Evolutionary conservation across 2,888 invertebrate genomes (phyloP).

Genomic region (Desoria tigrina): DNA sequence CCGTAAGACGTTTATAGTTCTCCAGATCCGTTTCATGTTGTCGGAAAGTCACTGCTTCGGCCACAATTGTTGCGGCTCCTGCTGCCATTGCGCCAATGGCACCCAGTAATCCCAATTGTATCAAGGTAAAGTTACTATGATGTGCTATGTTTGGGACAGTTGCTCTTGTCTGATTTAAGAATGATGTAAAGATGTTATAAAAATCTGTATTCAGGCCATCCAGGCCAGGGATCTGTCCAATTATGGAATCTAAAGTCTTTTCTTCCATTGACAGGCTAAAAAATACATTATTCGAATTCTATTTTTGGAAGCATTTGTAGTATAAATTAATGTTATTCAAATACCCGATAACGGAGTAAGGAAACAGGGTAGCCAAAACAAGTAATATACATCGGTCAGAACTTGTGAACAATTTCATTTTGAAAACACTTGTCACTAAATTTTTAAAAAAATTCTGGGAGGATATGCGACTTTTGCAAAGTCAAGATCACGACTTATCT

Average conservation of each 20-base stretch:
- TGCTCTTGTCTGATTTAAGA: constrained; percentile 28
- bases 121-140: constrained; percentile 44
- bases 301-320: too few species aligned
- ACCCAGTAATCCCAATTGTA: constrained; percentile 39
- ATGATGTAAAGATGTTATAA: constrained; percentile 29
- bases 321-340: too few species aligned
- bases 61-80: constrained; percentile 31
- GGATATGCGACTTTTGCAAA: too few species aligned
- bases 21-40: constrained; percentile 28
- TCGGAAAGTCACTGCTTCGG: constrained; percentile 37
- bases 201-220: constrained; percentile 30
- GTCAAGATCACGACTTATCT: too few species aligned
- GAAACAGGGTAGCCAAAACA: too few species aligned
- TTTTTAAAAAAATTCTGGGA: too few species aligned
- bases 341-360: too few species aligned
- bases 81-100: constrained; percentile 44
- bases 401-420: too few species aligned
- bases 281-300: too few species aligned
- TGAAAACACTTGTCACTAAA: too few species aligned
- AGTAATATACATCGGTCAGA: too few species aligned
- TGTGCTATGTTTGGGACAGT: constrained; percentile 30
- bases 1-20: background rate
- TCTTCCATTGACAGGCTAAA: background rate
- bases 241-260: background rate
- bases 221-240: constrained; percentile 22